phyloP scores from a whole-genome alignment of 2,797 vertebrate species.

The Myotis pilosus region DNA sequence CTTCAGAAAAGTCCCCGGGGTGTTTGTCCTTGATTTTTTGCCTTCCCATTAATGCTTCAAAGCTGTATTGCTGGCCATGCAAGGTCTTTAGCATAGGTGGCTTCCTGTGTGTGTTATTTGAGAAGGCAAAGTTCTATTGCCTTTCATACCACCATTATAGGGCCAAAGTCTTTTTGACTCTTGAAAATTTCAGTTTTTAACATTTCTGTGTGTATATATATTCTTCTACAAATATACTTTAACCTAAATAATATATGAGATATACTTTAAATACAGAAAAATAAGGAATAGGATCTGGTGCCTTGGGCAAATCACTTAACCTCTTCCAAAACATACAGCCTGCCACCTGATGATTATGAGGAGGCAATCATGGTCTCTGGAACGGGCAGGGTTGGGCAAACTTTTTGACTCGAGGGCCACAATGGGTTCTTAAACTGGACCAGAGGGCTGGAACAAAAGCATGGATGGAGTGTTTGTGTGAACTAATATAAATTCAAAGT shows the following conservation, averaged over 20 bases:
- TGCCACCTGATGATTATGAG: not conserved
- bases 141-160: conserved; percentile 13
- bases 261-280: conserved; percentile 36
- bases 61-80: conserved; percentile 38
- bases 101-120: conserved; percentile 32
- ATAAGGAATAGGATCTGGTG: not conserved
- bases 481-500: too few relatives aligned
- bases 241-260: not conserved
- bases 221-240: conserved; percentile 8
- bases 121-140: not conserved
- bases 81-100: conserved; percentile 17
- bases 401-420: too few relatives aligned
- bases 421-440: too few relatives aligned
- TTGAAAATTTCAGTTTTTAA: conserved; percentile 37
- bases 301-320: not conserved
- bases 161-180: not conserved
- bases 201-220: not conserved
- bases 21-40: conserved; percentile 71
- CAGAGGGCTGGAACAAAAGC: too few relatives aligned
- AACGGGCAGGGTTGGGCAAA: not conserved
- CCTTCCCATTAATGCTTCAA: conserved; percentile 69
- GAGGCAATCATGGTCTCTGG: not conserved
- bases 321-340: not conserved
- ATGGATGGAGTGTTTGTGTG: too few relatives aligned
- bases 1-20: conserved; percentile 76